These are phyloP conservation scores for Podiceps cristatus DNA, from an alignment of 2,113 vertebrate species.

Conservation along the genomic window DNA sequence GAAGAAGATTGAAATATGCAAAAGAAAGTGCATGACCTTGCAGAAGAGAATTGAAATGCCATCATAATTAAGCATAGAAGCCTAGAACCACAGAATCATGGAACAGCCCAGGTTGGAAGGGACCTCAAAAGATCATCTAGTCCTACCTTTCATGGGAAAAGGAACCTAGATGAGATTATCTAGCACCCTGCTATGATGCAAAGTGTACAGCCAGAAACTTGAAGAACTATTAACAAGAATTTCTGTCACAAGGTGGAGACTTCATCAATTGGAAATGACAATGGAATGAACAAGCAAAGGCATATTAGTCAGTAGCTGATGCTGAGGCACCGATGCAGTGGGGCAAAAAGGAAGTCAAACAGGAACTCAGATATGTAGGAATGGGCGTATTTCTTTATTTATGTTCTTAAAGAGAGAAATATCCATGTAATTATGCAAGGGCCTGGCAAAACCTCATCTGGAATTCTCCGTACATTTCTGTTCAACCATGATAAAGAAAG, in stretches of 20 bases:
- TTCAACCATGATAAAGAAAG: not conserved
- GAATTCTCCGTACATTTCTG: not conserved
- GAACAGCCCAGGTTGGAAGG: not conserved
- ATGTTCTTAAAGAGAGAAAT: not conserved
- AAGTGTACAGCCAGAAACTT: not conserved
- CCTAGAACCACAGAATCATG: accelerated
- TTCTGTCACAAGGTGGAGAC: not conserved
- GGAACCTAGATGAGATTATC: not conserved
- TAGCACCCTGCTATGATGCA: not conserved
- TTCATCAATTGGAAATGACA: not conserved
- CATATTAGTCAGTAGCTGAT: not conserved
- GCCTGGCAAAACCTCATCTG: not conserved
- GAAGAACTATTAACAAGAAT: not conserved
- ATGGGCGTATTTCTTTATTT: not conserved
- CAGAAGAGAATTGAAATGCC: not conserved
- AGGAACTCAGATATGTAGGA: not conserved
- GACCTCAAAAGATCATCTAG: not conserved
- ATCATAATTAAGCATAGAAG: not conserved
- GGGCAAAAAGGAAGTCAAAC: not conserved
- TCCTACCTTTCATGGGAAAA: not conserved
- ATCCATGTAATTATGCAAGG: not conserved
- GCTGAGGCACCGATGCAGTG: not conserved
- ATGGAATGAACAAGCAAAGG: not conserved
- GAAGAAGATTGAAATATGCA: not conserved
- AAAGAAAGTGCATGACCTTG: not conserved